A percentile compares a stretch with the other conserved stretches of the same genome.
These are phyloP conservation scores for Astreopora myriophthalma DNA, from an alignment of 64 coral and sea anemone species.

Conservation along the genomic window DNA sequence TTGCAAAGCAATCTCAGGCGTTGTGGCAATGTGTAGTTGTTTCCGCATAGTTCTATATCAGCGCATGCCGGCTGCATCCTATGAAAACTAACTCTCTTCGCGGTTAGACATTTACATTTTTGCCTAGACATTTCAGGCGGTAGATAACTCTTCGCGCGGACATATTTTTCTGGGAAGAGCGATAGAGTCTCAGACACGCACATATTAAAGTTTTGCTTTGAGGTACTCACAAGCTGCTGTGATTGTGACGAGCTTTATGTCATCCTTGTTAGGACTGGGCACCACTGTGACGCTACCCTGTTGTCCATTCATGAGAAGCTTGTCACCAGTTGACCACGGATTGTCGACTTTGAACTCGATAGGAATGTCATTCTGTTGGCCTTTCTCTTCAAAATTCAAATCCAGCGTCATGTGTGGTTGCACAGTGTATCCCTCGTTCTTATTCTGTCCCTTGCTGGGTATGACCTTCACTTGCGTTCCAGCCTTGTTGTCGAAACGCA, in stretches of 20 bases:
- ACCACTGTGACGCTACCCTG: constrained; percentile 62
- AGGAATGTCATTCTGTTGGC: constrained; percentile 87
- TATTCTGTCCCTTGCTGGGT: constrained; percentile 93
- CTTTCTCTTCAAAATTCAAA: constrained; percentile 91
- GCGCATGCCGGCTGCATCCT: too few relatives aligned
- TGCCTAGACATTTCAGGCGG: too few relatives aligned
- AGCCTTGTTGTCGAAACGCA: constrained; percentile 93
- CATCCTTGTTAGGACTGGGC: constrained; percentile 72
- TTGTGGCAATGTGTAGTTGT: too few relatives aligned
- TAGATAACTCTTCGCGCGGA: too few relatives aligned
- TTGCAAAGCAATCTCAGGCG: too few relatives aligned
- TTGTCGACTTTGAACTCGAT: constrained; percentile 87
- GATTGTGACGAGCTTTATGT: constrained; percentile 64
- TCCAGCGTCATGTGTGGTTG: constrained; percentile 96
- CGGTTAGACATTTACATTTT: too few relatives aligned
- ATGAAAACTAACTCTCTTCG: too few relatives aligned
- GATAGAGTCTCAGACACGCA: too few relatives aligned
- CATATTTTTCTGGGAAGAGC: too few relatives aligned
- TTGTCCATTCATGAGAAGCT: constrained; percentile 80
- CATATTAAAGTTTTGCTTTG: too few relatives aligned
- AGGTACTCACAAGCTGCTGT: constrained; percentile 77
- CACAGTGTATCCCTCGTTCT: constrained; percentile 87
- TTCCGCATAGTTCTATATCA: too few relatives aligned
- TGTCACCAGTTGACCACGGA: constrained; percentile 62
- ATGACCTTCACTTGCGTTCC: constrained; percentile 81